phyloP scores from a whole-genome alignment of 1,140 invertebrate species.

The Drosophila aff. region DNA sequence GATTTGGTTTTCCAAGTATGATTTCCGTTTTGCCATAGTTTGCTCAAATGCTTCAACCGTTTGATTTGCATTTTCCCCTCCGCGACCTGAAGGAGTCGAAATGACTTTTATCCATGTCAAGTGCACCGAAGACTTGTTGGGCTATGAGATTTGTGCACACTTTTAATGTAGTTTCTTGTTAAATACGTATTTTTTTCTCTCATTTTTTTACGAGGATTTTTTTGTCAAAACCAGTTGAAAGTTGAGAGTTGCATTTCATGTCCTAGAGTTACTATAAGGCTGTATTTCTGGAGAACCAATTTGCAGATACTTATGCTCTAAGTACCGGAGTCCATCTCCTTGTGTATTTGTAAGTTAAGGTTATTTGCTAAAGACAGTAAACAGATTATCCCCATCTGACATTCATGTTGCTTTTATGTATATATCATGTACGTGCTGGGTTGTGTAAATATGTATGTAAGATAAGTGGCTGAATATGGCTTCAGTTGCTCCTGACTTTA shows the following conservation, averaged over 20 bases:
- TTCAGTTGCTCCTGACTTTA: constrained; percentile 7
- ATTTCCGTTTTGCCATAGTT: constrained; percentile 50
- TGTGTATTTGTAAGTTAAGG: constrained; percentile 11
- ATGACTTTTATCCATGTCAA: constrained; percentile 27
- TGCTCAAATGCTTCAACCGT: constrained; percentile 64
- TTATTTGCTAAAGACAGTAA: background rate
- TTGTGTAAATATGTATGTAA: constrained; percentile 28
- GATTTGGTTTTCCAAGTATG: constrained; percentile 38
- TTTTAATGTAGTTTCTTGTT: constrained; percentile 60
- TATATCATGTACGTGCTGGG: constrained; percentile 16
- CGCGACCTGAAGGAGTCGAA: constrained; percentile 19
- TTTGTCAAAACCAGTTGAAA: constrained; percentile 22
- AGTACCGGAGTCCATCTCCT: background rate
- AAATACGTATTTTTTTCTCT: constrained; percentile 1
- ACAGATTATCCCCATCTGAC: background rate
- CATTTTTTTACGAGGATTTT: constrained; percentile 24
- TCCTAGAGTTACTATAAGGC: background rate
- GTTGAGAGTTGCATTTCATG: constrained; percentile 21
- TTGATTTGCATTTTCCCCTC: constrained; percentile 53
- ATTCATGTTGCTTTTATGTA: constrained; percentile 30
- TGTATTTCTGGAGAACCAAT: constrained; percentile 1
- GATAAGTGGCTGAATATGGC: constrained; percentile 9
- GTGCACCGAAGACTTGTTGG: constrained; percentile 58
- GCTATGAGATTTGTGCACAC: constrained; percentile 56
- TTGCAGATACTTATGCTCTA: constrained; percentile 7